Percentiles rank a stretch among this genome's conserved stretches.
phyloP scores from a whole-genome alignment of 2,113 vertebrate genomes.

The Syngnathus floridae region DNA sequence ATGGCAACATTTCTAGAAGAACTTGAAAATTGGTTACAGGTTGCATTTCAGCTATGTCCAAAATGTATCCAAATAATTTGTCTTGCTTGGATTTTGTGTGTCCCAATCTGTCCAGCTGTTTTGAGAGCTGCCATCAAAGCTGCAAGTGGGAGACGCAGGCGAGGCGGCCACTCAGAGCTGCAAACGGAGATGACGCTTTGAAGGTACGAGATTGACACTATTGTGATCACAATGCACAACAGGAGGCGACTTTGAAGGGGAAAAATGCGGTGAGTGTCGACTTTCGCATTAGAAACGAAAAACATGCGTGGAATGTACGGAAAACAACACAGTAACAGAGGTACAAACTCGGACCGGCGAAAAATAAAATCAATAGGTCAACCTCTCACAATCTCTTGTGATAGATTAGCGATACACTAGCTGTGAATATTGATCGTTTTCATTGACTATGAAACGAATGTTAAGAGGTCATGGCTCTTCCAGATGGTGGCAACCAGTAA shows the following conservation, averaged over 20 bases:
- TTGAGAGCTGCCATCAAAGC: conserved; percentile 58
- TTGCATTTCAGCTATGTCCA: conserved; percentile 27
- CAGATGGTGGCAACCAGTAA: background rate
- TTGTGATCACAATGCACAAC: conserved; percentile 72
- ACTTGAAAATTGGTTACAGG: background rate
- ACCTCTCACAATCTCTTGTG: background rate
- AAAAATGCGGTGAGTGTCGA: conserved; percentile 64
- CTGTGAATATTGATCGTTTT: background rate
- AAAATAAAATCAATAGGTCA: background rate
- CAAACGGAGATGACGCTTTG: conserved; percentile 62
- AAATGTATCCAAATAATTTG: conserved; percentile 38
- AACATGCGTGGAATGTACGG: background rate
- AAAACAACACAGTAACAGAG: background rate
- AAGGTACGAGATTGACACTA: conserved; percentile 68
- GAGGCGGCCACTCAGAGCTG: conserved; percentile 60
- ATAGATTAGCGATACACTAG: background rate
- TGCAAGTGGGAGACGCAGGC: conserved; percentile 48
- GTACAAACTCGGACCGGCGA: background rate
- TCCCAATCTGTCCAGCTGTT: conserved; percentile 49
- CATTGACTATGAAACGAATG: background rate
- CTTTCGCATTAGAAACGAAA: conserved; percentile 50
- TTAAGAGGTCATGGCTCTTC: background rate
- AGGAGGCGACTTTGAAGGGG: conserved; percentile 71
- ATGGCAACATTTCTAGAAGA: background rate
- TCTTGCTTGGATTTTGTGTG: conserved; percentile 20